Percentiles rank a stretch among this genome's conserved stretches.
Evolutionary conservation across 2,797 vertebrate species (phyloP).

Genomic region (Pseudotriccus pelzelni): DNA sequence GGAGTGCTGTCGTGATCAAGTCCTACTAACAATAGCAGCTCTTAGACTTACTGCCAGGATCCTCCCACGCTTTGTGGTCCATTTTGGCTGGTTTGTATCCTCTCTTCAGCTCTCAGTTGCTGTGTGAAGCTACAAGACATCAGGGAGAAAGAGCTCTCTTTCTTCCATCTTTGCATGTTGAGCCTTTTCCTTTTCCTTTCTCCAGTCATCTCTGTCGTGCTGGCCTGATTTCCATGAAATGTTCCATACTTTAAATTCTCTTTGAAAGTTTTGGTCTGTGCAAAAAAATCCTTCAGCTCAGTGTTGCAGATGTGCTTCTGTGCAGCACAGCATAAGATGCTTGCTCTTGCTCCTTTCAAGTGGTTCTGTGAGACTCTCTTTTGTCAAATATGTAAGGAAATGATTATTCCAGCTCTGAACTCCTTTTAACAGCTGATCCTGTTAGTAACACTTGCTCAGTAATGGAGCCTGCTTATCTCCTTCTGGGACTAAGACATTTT

Average conservation of each 20-base stretch:
- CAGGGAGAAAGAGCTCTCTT: neutral
- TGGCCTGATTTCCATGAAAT: neutral
- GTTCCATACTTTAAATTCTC: neutral
- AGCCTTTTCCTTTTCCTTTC: neutral
- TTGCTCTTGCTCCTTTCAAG: neutral
- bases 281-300: neutral
- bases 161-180: fast-evolving
- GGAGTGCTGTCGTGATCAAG: neutral
- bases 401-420: neutral
- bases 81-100: neutral
- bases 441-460: neutral
- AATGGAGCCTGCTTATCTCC: neutral
- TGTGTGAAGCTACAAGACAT: neutral
- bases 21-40: neutral
- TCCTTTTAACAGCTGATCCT: neutral
- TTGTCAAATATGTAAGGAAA: neutral
- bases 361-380: neutral
- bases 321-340: neutral
- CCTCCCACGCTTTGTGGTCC: fast-evolving
- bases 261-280: neutral
- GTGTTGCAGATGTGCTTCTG: neutral
- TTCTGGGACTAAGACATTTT: neutral
- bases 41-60: neutral
- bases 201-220: fast-evolving
- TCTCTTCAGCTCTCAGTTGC: neutral